Evolutionary conservation across 1,140 invertebrate species (phyloP).

Genomic region (Agraylea sexmaculata): DNA sequence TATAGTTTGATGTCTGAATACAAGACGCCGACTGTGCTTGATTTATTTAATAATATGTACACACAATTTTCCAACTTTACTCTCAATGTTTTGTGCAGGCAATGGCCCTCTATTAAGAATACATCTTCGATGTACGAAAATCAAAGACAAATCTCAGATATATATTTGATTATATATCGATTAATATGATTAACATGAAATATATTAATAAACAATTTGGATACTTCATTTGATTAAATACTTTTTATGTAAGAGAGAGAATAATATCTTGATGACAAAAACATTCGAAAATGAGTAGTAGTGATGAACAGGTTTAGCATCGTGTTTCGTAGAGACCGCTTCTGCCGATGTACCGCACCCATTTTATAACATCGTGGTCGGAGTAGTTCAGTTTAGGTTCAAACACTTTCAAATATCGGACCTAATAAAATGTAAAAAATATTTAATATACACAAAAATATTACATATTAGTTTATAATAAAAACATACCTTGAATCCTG

Average conservation of each 20-base stretch:
- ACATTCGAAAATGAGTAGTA: background rate
- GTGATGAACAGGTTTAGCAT: conserved; percentile 58
- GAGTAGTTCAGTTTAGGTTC: conserved; percentile 99
- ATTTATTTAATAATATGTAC: no score
- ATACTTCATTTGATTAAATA: background rate
- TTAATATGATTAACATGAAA: background rate
- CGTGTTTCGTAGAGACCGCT: conserved; percentile 98
- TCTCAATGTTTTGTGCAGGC: no score
- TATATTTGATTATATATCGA: background rate
- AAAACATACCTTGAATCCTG: conserved; percentile 75
- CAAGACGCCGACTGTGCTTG: no score
- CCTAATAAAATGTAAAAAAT: conserved; percentile 41
- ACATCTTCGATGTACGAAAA: no score
- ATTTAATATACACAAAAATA: conserved; percentile 1
- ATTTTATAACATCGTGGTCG: conserved; percentile 99
- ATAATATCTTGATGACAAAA: background rate
- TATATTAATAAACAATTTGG: background rate
- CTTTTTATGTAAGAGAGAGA: background rate
- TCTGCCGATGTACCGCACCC: conserved; percentile 98
- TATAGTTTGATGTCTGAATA: no score
- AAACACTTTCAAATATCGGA: conserved; percentile 98
- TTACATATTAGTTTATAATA: background rate
- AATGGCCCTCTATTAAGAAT: no score
- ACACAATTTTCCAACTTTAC: no score
- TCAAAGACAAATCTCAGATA: no score